Evolutionary conservation across 2,797 vertebrate species (phyloP), one percentile per base, ranked within the genome.

Genomic region (Rachycentron canadum): DNA sequence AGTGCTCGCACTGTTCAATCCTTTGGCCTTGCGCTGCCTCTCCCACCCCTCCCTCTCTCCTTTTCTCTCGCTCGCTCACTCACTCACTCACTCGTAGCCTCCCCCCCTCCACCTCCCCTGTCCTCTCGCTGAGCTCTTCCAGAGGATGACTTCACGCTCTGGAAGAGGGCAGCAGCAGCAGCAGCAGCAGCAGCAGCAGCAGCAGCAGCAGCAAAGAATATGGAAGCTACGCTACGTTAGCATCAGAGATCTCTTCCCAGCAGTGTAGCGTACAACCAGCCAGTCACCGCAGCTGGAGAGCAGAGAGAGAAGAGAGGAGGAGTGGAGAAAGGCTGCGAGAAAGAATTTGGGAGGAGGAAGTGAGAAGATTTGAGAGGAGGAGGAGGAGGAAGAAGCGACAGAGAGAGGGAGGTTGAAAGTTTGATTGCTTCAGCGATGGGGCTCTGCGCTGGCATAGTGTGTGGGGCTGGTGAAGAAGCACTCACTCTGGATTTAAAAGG

Each of bases 1-100:
- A 96, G 96, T 95, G 96, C 93, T 94, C 66, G 93, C 81, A 55
- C 91, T 86, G 90, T 86, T 86, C 93, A 75, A 73, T 91, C 91
- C 80, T 86, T 86, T 92, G 90, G 92, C 89, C 90, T 93, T 84
- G 83, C 78, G 21, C 89, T 86, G 72, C 76, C 78, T 87, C 84
- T 69, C 75, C 78, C 79, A 50, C 80, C 59, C 76, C 75, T 67
- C 75, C 67, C 69, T 64, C 58, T 70, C 28, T 52, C 72, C 50
- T 56, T 45, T 52, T 53, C 76, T 70, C 78, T 72, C 66, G 1
- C 84, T 87, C 75, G 7, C 84, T 78, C 78, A 32, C 81, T 78
- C 78, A 36, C 81, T 66, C 69, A 1, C 81, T 64, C 69, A 1
- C 60, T 63, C n/a, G n/a, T n/a, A n/a, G n/a, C 59, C 62, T 67